These are phyloP conservation scores for Chromis chromis DNA, from an alignment of 2,797 vertebrate species.

Conservation along the genomic window DNA sequence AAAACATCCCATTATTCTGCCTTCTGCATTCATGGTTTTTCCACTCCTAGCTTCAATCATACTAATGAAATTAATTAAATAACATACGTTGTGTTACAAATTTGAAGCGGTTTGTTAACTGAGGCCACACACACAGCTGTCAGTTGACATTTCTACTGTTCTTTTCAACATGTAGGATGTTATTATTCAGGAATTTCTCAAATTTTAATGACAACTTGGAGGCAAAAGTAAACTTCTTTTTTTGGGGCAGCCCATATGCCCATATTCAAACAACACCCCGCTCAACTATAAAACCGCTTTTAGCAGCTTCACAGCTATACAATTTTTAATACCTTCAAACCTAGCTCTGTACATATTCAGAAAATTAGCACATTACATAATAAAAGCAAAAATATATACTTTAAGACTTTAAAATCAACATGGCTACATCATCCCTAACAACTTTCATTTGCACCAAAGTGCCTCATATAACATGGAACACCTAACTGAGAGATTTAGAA, in stretches of 20 bases:
- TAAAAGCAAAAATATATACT: not conserved
- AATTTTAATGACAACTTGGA: not conserved
- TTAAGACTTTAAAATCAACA: too few relatives aligned
- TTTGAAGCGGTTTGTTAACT: not conserved
- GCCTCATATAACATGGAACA: too few relatives aligned
- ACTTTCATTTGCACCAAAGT: too few relatives aligned
- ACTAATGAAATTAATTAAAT: not conserved
- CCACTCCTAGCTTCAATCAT: too few relatives aligned
- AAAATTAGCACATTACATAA: not conserved
- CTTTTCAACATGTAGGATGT: too few relatives aligned
- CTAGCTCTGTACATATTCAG: not conserved
- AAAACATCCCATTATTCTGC: constrained; percentile 6
- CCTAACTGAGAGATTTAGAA: too few relatives aligned
- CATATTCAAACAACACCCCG: not conserved
- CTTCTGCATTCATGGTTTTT: not conserved
- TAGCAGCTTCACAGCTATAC: not conserved
- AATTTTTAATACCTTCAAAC: not conserved
- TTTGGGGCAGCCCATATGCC: not conserved
- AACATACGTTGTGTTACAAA: not conserved
- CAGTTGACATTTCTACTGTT: not conserved
- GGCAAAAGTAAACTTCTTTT: not conserved
- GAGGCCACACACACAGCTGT: too few relatives aligned
- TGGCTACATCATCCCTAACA: too few relatives aligned
- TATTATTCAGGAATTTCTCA: too few relatives aligned
- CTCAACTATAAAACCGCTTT: not conserved